phyloP scores from a whole-genome alignment of 2,797 vertebrate genomes.

The Poecilia gillii region DNA sequence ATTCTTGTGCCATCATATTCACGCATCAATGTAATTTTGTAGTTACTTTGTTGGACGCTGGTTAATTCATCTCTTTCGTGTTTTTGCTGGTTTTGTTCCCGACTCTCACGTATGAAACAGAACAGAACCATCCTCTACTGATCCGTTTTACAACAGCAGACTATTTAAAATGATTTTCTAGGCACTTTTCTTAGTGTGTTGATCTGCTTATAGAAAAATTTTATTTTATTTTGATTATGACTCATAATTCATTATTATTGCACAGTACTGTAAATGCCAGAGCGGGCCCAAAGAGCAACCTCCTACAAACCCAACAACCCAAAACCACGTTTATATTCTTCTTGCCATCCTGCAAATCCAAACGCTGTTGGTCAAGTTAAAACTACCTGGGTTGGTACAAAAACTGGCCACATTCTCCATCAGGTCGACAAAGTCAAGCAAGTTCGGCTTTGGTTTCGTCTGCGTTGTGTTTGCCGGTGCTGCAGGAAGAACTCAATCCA shows the following conservation, averaged over 20 bases:
- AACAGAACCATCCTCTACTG: neutral
- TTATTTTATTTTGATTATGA: neutral
- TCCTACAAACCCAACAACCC: neutral
- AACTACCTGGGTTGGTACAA: no score
- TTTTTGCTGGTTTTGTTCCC: neutral
- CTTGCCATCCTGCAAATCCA: neutral
- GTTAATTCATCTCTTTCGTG: neutral
- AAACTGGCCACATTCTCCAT: neutral
- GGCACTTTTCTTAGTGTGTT: neutral
- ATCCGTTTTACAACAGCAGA: neutral
- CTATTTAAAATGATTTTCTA: neutral
- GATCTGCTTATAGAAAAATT: neutral
- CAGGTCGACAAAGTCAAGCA: neutral
- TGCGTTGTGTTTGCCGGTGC: neutral
- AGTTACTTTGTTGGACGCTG: no score
- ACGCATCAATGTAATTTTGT: no score
- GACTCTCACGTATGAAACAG: neutral
- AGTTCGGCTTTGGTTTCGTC: conserved; percentile 2
- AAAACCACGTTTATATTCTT: neutral
- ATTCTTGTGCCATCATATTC: neutral
- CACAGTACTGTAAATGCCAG: no score
- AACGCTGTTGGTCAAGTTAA: neutral
- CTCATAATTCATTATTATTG: neutral
- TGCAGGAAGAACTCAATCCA: neutral
- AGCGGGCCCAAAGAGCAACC: neutral